Evolutionary conservation across 2,888 invertebrate genomes (phyloP), one percentile per base, ranked within the genome.

Genomic region (Acleris emargana): DNA sequence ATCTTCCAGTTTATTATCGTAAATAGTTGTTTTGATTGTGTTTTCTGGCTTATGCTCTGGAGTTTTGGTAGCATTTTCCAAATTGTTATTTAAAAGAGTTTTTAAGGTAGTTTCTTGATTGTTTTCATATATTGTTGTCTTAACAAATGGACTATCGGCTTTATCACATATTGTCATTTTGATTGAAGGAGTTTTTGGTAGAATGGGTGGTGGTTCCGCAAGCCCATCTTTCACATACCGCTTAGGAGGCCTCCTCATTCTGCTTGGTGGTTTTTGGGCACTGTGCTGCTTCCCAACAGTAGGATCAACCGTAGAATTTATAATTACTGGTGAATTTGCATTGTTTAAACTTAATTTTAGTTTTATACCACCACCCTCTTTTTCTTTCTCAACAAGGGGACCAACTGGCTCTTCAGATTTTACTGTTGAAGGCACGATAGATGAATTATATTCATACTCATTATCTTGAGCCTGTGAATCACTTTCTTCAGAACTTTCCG

Each of bases 161-260:
- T 89, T 88, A 72, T 91, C 91, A 84, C 91, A 92, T 73, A 92
- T 92, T 43, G 92, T 92, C 88, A 92, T 91, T 82, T 88, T 91
- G 61, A 92, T 92, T 62, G 89, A 84, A 58, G 90, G 91, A 42
- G 83, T 80, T 74, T 85, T 89, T 28, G 79, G 74, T 67, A 69
- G 80, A 43, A 68, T 54, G 9, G 64, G 52, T 67, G 64, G 52
- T 67, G 74, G 67, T 47, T 84, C 87, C 67, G 67, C 49, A 58
- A 68, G 71, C 67, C 67, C 69, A 53, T 83, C 83, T 75, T 84
- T 87, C 70, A 89, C 90, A 83, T 89, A 89, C 68, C 93, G 76
- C 75, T 91, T 89, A 49, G 93, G 90, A 63, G 93, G 89, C 77
- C 88, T 78, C 75, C 92, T 81, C 57, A 79, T 73, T 58, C 92